Percentiles rank a stretch among this genome's conserved stretches.
phyloP scores from a whole-genome alignment of 2,888 invertebrate species.

The Platerodrilus igneus region DNA sequence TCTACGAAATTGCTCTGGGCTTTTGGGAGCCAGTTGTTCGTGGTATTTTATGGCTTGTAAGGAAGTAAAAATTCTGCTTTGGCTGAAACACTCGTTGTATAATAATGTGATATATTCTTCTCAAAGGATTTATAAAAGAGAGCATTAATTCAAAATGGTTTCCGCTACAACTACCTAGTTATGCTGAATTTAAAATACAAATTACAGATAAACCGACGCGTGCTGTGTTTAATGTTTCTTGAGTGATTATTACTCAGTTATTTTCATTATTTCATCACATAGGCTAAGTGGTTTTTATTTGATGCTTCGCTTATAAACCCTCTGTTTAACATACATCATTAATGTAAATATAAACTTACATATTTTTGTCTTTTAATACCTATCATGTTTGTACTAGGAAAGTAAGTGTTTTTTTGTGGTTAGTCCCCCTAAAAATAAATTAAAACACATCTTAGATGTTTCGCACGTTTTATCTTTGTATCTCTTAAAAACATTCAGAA shows the following conservation, averaged over 20 bases:
- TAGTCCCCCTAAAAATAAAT: too few species aligned
- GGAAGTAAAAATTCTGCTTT: constrained; percentile 19
- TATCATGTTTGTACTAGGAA: too few species aligned
- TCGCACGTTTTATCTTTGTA: too few species aligned
- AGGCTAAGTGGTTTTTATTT: constrained; percentile 18
- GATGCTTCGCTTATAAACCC: too few species aligned
- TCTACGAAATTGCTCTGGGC: constrained; percentile 44
- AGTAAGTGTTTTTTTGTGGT: too few species aligned
- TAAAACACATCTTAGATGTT: too few species aligned
- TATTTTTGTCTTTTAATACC: too few species aligned
- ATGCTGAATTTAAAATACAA: too few species aligned
- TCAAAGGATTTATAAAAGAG: not conserved
- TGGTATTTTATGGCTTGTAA: constrained; percentile 22
- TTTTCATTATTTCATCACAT: constrained; percentile 12
- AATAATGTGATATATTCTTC: constrained; percentile 12
- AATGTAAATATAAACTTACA: constrained; percentile 19
- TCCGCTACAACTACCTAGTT: too few species aligned
- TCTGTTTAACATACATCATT: constrained; percentile 16
- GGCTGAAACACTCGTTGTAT: constrained; percentile 10
- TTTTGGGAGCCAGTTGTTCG: constrained; percentile 34
- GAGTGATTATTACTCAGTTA: constrained; percentile 10
- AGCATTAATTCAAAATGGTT: too few species aligned
- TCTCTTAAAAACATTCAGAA: too few species aligned
- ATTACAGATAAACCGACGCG: not conserved
- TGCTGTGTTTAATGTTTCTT: constrained; percentile 11